Percentiles rank a stretch among this genome's conserved stretches.
Evolutionary conservation across 2,113 vertebrate species (phyloP).

Genomic region (Arizona elegans): DNA sequence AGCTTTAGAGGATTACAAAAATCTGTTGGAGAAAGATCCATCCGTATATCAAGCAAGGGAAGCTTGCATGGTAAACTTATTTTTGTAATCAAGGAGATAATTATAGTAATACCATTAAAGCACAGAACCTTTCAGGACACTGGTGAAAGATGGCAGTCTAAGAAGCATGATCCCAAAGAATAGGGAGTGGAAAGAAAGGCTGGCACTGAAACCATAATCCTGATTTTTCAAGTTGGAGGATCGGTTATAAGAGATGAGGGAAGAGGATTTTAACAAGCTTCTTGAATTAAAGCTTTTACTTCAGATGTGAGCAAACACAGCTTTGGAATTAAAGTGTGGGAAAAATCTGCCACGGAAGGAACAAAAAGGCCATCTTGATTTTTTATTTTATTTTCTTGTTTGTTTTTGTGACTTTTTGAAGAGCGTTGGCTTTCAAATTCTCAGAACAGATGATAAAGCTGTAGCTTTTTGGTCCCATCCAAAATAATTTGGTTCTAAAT

Average conservation of each 20-base stretch:
- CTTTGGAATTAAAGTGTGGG: neutral
- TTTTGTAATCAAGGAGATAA: neutral
- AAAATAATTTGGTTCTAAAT: neutral
- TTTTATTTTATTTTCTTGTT: neutral
- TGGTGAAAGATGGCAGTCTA: neutral
- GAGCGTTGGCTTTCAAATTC: neutral
- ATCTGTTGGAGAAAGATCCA: conserved; percentile 83
- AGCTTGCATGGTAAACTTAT: conserved; percentile 81
- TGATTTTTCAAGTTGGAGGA: neutral
- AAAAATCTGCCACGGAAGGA: neutral
- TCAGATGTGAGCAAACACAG: neutral
- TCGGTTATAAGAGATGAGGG: neutral
- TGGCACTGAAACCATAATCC: neutral
- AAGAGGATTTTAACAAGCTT: neutral
- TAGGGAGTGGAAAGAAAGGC: neutral
- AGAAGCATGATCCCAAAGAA: neutral
- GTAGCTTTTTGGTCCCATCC: neutral
- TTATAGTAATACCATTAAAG: neutral
- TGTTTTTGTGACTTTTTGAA: neutral
- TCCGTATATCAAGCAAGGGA: conserved; percentile 78
- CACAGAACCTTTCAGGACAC: neutral
- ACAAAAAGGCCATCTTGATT: neutral
- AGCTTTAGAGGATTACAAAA: conserved; percentile 92
- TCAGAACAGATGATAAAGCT: neutral
- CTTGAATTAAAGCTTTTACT: neutral